Conservation (phyloP, 2,888 invertebrate genomes). For the Andrena haemorrhoa region DNA sequence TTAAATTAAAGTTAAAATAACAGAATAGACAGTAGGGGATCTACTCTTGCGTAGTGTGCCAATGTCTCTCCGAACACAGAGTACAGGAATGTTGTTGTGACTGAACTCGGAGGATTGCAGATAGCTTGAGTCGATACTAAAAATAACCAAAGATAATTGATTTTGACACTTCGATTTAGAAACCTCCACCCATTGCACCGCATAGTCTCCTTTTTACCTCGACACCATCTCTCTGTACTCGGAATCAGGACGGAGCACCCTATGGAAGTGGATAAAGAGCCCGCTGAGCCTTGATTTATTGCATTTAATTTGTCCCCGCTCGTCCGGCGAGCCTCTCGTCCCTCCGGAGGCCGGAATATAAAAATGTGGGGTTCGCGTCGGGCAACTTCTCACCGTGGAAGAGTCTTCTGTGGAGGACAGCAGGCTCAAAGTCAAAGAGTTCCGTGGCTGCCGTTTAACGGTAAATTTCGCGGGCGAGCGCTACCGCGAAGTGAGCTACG, state of each 20-base stretch:
- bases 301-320: constrained; percentile 12
- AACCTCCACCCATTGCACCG: too few species aligned
- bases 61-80: not conserved
- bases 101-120: too few species aligned
- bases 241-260: not conserved
- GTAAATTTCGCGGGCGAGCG: constrained; percentile 54
- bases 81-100: too few species aligned
- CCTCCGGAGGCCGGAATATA: not conserved
- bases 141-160: too few species aligned
- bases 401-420: not conserved
- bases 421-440: constrained; percentile 26
- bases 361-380: constrained; percentile 1
- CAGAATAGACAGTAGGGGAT: too few species aligned
- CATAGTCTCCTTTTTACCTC: too few species aligned
- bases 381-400: not conserved
- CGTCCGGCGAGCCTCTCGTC: not conserved
- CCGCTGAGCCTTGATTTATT: constrained; percentile 5
- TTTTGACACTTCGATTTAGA: too few species aligned
- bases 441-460: constrained; percentile 35
- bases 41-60: too few species aligned
- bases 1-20: too few species aligned
- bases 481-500: constrained; percentile 5
- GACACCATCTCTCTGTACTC: not conserved
- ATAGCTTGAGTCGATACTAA: not conserved
- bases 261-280: constrained; percentile 2